Base-by-base conservation (phyloP, 2,113 vertebrate genomes). In the Hyperoodon ampullatus region DNA sequence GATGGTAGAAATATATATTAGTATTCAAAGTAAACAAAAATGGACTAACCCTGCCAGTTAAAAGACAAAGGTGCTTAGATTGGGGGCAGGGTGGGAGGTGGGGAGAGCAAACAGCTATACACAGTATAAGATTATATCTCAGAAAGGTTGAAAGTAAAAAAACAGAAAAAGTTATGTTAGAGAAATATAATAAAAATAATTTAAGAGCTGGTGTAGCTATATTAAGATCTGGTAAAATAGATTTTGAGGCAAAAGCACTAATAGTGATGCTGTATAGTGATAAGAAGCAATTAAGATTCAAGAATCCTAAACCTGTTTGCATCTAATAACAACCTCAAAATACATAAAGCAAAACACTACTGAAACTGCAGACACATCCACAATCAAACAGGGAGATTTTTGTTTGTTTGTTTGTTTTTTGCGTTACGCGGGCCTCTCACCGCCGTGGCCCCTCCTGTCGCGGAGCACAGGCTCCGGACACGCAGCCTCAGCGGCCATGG, bases 111-210 rank as follows among this genome's bases (percentile, higher is more conserved):
- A 58, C 26, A 92, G 39, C 28, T 66, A 5, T 30, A 13, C 14
- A 81, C 5, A 44, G 33, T 30, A 4, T 63, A 90, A 58, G 14
- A 53, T 1, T 28, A 23, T 13, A 7, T 68, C 28, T 93, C 65
- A 80, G 53, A 71, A 89, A 63, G 6, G 71, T 2, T 21, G 2
- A 75, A 58, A 75, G 72, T 65, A 21, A 92, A 42, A 63, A 50
- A 18, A 44, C 8, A 90, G 19, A 78, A 77, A 81, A 33, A 61
- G 23, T 72, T 50, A 68, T 47, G 3, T 78, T 55, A 84, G n/a
- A 95, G 13, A 85, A 91, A 82, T 58, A 47, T 80, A 63, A 94
- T 42, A 11, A 23, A 92, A 92, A 81, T 68, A 90, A 86, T 44
- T 84, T 70, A 24, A 58, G 88, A 95, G 24, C 15, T 81, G 26